phyloP scores from a whole-genome alignment of 2,888 invertebrate genomes.

The Drosophila greeni region DNA sequence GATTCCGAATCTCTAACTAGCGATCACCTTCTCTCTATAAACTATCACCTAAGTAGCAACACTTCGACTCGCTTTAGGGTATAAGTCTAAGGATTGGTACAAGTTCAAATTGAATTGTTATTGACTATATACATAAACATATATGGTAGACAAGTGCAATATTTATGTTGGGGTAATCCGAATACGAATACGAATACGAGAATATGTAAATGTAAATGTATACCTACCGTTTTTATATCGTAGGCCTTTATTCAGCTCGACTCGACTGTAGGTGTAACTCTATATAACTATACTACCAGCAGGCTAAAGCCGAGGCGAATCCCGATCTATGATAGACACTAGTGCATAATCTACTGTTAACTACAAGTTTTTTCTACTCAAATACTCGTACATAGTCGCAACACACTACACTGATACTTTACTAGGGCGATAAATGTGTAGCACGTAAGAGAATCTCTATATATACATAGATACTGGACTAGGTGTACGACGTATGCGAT shows the following conservation, averaged over 20 bases:
- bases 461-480: slow-evolving; percentile 32
- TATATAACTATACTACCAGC: slow-evolving; percentile 29
- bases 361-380: slow-evolving; percentile 69
- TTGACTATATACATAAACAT: slow-evolving; percentile 46
- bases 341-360: slow-evolving; percentile 64
- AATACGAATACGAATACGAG: slow-evolving; percentile 31
- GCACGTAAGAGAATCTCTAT: slow-evolving; percentile 54
- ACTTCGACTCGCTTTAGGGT: slow-evolving; percentile 39
- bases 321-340: slow-evolving; percentile 50
- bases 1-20: slow-evolving; percentile 9
- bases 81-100: slow-evolving; percentile 45
- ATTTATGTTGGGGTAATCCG: slow-evolving; percentile 58
- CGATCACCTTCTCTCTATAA: slow-evolving; percentile 25
- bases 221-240: slow-evolving; percentile 66
- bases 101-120: slow-evolving; percentile 72
- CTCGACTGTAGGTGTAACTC: slow-evolving; percentile 62
- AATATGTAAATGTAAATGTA: slow-evolving; percentile 39
- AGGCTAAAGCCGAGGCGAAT: slow-evolving; percentile 38
- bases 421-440: slow-evolving; percentile 61
- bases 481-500: slow-evolving; percentile 47
- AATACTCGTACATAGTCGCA: slow-evolving; percentile 55
- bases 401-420: slow-evolving; percentile 66
- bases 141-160: slow-evolving; percentile 64
- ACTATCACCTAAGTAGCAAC: slow-evolving; percentile 39
- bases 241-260: slow-evolving; percentile 70